Percentiles rank a stretch among this genome's conserved stretches.
These are phyloP conservation scores for Conus canariensis DNA, from an alignment of 2,888 invertebrate species.

Conservation along the genomic window DNA sequence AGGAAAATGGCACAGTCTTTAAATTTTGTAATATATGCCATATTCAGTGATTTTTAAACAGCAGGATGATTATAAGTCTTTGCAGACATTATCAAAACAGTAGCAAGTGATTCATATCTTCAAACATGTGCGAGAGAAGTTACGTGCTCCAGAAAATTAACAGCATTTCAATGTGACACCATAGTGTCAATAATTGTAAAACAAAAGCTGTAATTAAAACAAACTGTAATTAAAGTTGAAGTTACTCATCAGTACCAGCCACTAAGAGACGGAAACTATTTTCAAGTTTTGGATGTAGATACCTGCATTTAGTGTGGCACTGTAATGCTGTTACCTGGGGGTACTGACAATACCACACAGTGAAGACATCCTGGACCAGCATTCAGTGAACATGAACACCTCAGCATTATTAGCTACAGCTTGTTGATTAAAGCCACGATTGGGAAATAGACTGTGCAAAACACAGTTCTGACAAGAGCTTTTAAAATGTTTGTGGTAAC, in stretches of 20 bases:
- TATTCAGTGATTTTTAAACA: background rate
- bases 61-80: background rate
- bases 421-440: no score
- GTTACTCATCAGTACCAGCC: no score
- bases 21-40: background rate
- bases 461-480: no score
- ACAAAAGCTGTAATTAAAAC: no score
- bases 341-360: background rate
- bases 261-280: background rate
- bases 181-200: no score
- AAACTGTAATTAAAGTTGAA: no score
- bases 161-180: background rate
- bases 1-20: no score
- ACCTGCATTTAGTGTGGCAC: background rate
- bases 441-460: no score
- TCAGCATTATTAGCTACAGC: no score
- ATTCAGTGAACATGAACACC: no score
- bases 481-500: background rate
- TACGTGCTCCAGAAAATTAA: background rate
- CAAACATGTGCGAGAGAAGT: background rate
- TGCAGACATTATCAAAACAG: background rate
- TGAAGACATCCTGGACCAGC: background rate
- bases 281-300: background rate
- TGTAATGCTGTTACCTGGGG: background rate
- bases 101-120: background rate